Evolutionary conservation across 2,113 vertebrate genomes (phyloP), one percentile per base, ranked within the genome.

Genomic region (Capreolus pygargus): DNA sequence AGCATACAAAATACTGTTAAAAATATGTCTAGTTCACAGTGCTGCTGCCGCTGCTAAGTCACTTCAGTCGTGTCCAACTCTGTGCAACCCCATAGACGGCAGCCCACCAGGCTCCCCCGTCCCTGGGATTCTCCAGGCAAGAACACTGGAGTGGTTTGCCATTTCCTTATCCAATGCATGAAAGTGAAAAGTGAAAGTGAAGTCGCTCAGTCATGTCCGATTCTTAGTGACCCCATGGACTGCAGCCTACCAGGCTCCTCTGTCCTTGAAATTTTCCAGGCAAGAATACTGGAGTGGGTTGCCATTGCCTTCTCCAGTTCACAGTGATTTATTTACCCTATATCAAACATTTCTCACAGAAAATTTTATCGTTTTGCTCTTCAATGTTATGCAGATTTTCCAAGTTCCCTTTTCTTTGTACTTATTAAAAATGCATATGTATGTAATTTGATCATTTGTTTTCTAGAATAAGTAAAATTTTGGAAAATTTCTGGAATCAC

Each of bases 211-310:
- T 52, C 52, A 0, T 16, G 52, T 52, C 14, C 6, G 52, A 16
- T 5, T 52, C 52, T 52, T 52, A 1, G 0, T 0, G 1, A 52
- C 52, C 52, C 5, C 0, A 4, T 16, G 52, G 52, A 52, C 15
- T 52, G 15, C 16, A 52, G 52, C 52, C 52, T 52, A 16, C 52
- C 52, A 52, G 52, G 14, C 52, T 52, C 52, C 15, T 52, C 52
- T 16, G 52, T 52, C 52, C 52, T 16, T 52, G 52, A 15, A 16
- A 52, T 52, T 52, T 52, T 52, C 52, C 52, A 52, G 52, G 52
- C 52, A 52, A 52, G 52, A 52, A 4, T 52, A 52, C 52, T 52
- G 52, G 52, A 52, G 52, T 52, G 52, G 52, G 15, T 16, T 52
- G 52, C 52, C 15, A 6, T 52, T 52, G 4, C 15, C 15, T 52